Percentiles rank a stretch among this genome's conserved stretches.
These are phyloP conservation scores for Pasiphila rectangulata DNA, from an alignment of 2,888 invertebrate genomes.

Conservation along the genomic window DNA sequence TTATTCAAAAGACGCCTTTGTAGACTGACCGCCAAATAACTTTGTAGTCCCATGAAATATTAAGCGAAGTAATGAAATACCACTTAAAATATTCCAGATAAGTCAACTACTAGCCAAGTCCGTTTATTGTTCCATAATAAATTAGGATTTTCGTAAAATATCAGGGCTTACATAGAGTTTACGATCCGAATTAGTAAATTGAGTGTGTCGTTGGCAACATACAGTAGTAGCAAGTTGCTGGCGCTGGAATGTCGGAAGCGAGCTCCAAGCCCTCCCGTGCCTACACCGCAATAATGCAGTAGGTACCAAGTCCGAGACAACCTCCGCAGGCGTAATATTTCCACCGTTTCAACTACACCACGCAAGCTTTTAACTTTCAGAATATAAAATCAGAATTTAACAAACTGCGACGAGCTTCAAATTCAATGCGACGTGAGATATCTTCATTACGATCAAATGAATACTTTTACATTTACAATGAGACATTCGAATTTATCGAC, in stretches of 20 bases:
- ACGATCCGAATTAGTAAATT: conserved; percentile 35
- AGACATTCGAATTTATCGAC: conserved; percentile 31
- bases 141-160: conserved; percentile 10
- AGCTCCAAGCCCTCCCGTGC: conserved; percentile 29
- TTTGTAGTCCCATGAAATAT: conserved; percentile 9
- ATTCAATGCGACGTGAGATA: conserved; percentile 42
- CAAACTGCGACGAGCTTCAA: conserved; percentile 37
- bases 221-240: conserved; percentile 13
- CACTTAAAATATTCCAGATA: conserved; percentile 9
- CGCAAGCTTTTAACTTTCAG: conserved; percentile 31
- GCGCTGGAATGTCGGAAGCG: conserved; percentile 23
- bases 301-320: conserved; percentile 37
- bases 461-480: conserved; percentile 42
- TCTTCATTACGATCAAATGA: conserved; percentile 41
- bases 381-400: conserved; percentile 37
- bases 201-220: conserved; percentile 35
- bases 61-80: conserved; percentile 4
- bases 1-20: conserved; percentile 33
- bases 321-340: conserved; percentile 35
- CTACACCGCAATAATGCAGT: conserved; percentile 40
- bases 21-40: conserved; percentile 22
- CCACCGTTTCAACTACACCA: conserved; percentile 40
- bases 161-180: conserved; percentile 16
- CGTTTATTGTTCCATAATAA: conserved; percentile 5
- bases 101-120: not conserved